A percentile compares a stretch with the other conserved stretches of the same genome.
Conservation (phyloP, 2,113 vertebrate genomes). For the Lota lota region DNA sequence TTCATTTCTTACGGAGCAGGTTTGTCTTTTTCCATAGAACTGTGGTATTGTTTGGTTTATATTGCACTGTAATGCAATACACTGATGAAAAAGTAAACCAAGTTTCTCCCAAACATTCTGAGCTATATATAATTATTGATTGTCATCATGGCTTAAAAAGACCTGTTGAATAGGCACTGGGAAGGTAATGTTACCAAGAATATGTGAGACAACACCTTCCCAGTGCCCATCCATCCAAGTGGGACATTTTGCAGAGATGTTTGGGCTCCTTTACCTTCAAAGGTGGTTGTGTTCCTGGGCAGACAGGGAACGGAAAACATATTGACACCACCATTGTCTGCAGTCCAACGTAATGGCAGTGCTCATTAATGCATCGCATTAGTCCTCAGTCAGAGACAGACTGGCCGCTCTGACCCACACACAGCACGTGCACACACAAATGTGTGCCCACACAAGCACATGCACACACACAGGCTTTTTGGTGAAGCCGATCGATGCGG, state of each 20-base stretch:
- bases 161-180: no score
- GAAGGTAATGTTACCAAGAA: conserved; percentile 7
- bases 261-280: conserved; percentile 25
- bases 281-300: conserved; percentile 52
- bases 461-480: conserved; percentile 14
- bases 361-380: conserved; percentile 68
- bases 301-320: conserved; percentile 46
- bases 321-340: conserved; percentile 60
- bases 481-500: conserved; percentile 51
- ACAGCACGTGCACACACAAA: neutral
- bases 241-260: conserved; percentile 44
- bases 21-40: no score
- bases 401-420: conserved; percentile 18
- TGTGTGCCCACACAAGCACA: neutral
- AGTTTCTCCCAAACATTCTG: no score
- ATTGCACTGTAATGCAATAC: no score
- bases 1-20: no score
- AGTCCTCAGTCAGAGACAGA: conserved; percentile 49
- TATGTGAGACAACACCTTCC: conserved; percentile 36
- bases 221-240: conserved; percentile 16
- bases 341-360: conserved; percentile 53
- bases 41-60: no score
- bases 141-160: no score
- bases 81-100: no score
- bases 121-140: no score